Base-by-base conservation (phyloP, 2,888 invertebrate species). In the Morinoia aosen region DNA sequence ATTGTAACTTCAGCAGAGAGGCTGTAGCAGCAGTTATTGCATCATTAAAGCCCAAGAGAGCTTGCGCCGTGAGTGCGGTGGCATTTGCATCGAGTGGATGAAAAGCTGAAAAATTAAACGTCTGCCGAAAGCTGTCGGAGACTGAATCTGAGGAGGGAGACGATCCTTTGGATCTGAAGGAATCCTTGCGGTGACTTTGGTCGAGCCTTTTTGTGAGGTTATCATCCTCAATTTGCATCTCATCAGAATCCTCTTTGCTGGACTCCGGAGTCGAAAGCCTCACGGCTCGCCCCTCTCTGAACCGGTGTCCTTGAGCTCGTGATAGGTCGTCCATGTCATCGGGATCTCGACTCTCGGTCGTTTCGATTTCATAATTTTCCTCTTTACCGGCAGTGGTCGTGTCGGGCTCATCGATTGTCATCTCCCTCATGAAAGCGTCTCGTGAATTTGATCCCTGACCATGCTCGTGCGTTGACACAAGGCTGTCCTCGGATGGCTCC, bases 21-120 rank as follows among this genome's bases (percentile, higher is more conserved):
- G 95, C 95, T 64, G 95, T 64, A 48, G 95, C 95, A 48, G 95
- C 95, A 95, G 61, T 95, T 40, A 95, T 61, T 25, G 64, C 95
- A 95, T 64, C 95, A 95, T 95, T 95, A 64, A 95, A 95, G 95
- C 64, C 95, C 58, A 95, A 58, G 40, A 95, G 64, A 39, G 95
- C 95, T 64, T 95, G 95, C 19, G 95, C 64, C 2, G 95, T 95
- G 40, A 95, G 64, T 5, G 95, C 95, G 12, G 58, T 95, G 5
- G 95, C 95, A 95, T 64, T 64, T 64, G 58, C 95, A 64, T 95
- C 95, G n/a, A 64, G 64, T 95, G 95, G 58, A 64, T 95, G 95
- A 64, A 95, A 95, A 57, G 95, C 95, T 40, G 58, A 64, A 48
- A 95, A 95, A 95, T 64, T 64, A 64, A 64, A 95, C 95, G 95